Evolutionary conservation across 2,888 invertebrate genomes (phyloP), one percentile per base, ranked within the genome.

Genomic region (Deilephila elpenor): DNA sequence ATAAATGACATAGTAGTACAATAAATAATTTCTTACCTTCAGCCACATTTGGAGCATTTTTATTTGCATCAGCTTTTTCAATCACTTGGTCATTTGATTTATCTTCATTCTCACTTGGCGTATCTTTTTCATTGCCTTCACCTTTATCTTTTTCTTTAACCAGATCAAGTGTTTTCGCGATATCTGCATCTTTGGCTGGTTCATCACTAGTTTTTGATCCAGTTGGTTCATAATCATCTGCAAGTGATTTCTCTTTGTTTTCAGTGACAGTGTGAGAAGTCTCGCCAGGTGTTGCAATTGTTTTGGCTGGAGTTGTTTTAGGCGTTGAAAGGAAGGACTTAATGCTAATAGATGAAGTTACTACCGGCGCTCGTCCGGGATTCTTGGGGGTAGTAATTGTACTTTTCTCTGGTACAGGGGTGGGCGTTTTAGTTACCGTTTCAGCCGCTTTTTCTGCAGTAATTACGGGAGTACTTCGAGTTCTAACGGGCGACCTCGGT

Each of bases 301-400:
- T 83, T 14, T 78, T 82, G 3, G 82, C 74, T 60, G 88, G 83
- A 71, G 86, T 88, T 6, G 78, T 78, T 62, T 85, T 82, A 32
- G 79, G 82, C 0, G 91, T 90, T 3, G 91, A 90, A 5, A 84
- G 82, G 83, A 91, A 78, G 60, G 79, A 71, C 74, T 80, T 84
- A 3, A 76, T 74, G 73, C 75, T 81, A 14, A 84, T 75, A 37
- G 82, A 77, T 67, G 83, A 79, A 20, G 85, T 85, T 70, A 86
- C 86, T 7, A 85, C 87, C 51, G 86, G 79, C 5, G 83, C 83
- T 75, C 85, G 86, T 74, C 84, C 85, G 6, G 80, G 74, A 7
- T 19, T 73, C 59, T 73, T 77, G 72, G 78, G 78, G 44, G 44
- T 44, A 44, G 44, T 11, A 44, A 44, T 75, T 71, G 76, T 14